Evolutionary conservation across 64 coral and sea anemone genomes (phyloP).

Genomic region (Acropora tenuis): DNA sequence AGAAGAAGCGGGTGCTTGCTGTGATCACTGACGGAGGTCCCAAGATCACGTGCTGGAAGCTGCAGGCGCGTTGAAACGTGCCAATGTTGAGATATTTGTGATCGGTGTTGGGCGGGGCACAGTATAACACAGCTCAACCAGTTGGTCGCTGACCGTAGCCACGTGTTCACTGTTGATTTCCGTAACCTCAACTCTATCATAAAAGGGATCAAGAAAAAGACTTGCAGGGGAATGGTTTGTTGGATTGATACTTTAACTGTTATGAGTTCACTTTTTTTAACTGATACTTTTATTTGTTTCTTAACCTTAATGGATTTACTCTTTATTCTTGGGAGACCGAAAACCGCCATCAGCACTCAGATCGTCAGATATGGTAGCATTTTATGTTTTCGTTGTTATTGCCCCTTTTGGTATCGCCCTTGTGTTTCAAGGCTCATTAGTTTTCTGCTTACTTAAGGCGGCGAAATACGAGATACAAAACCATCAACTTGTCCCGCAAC

Average conservation of each 20-base stretch:
- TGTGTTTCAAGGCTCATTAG: neutral
- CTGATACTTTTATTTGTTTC: neutral
- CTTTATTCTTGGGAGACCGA: neutral
- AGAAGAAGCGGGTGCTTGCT: neutral
- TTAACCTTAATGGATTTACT: neutral
- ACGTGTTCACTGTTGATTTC: constrained; percentile 68
- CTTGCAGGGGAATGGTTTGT: constrained; percentile 51
- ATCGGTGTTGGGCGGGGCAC: constrained; percentile 52
- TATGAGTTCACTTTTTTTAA: neutral
- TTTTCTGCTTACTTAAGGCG: neutral
- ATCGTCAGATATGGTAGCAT: neutral
- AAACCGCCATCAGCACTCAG: constrained; percentile 31
- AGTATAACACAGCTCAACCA: constrained; percentile 20
- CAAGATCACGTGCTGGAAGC: constrained; percentile 28
- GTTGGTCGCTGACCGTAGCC: constrained; percentile 34
- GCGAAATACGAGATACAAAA: no score
- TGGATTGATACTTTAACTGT: neutral
- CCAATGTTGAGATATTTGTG: constrained; percentile 6
- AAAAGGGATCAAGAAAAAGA: constrained; percentile 58
- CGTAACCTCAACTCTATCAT: constrained; percentile 59
- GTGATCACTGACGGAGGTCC: constrained; percentile 61
- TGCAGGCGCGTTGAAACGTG: constrained; percentile 36
- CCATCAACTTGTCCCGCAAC: no score
- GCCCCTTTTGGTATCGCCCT: neutral
- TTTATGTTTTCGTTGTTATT: no score